Evolutionary conservation across 2,888 invertebrate species (phyloP).

Genomic region (Andrena camellia): DNA sequence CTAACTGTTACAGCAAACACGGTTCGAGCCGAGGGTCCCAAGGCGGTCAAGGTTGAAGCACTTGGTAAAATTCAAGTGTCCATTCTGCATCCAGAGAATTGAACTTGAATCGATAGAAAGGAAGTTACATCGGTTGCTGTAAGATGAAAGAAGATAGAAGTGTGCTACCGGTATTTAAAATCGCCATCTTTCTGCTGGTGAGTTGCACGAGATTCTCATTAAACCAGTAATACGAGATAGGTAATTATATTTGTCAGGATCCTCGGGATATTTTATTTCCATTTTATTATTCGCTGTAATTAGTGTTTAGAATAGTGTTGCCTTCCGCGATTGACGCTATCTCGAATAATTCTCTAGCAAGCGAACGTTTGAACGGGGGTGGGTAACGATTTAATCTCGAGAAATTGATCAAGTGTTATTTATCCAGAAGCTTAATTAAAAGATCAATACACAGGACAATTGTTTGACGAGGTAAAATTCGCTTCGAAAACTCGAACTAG

Average conservation of each 20-base stretch:
- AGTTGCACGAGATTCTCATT: background rate
- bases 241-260: background rate
- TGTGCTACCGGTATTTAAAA: background rate
- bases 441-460: background rate
- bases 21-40: background rate
- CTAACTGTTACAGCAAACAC: background rate
- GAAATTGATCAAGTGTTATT: background rate
- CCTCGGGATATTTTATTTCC: background rate
- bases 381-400: background rate
- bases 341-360: background rate
- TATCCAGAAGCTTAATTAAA: background rate
- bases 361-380: background rate
- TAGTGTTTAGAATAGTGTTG: background rate
- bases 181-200: conserved; percentile 13
- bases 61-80: background rate
- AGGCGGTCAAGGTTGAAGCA: background rate
- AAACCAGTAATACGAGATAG: background rate
- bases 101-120: no score
- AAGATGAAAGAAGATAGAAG: background rate
- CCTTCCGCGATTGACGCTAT: background rate
- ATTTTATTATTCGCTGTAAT: background rate
- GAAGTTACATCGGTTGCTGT: no score
- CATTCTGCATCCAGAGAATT: no score
- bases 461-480: background rate
- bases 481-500: background rate